Evolutionary conservation across 1,140 invertebrate species (phyloP), one percentile per base, ranked within the genome.

Genomic region (Cyrtorhinus lividipennis): DNA sequence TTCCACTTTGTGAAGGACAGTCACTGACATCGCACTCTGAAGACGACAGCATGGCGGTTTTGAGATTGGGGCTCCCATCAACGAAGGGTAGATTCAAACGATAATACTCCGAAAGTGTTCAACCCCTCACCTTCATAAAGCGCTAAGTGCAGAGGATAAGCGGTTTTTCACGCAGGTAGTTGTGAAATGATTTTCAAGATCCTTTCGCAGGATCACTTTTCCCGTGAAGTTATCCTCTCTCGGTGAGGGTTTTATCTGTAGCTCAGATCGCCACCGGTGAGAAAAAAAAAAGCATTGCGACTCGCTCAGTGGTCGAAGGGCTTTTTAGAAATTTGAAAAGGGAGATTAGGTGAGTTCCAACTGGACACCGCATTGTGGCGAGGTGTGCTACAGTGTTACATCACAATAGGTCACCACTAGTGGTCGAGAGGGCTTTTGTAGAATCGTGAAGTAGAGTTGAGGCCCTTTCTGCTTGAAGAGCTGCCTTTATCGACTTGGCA

Each of bases 161-260:
- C 48, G 48, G 20, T 12, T 53, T 53, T 53, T 53, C 48, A 53
- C 48, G 18, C 48, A 53, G 48, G 48, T 53, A 53, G 48, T 53
- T 53, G 48, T 22, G 48, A 53, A 22, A 22, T 22, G 48, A 53
- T 53, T 53, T 53, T 20, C 5, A 5, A 15, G 30, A 8, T 38
- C n/a, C n/a, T n/a, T 38, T 5, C 15, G 30, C 30, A 38, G 15
- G 30, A 15, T 38, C 30, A 38, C 30, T 38, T 38, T 38, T 38
- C 15, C 30, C 5, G n/a, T 8, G 15, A 15, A 8, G 30, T 38
- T 38, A 38, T 38, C 30, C 15, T 38, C 30, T 38, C 15, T 38
- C 15, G 30, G 30, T 5, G 30, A 38, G 30, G 30, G 30, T 38
- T 38, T 38, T 38, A 38, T 38, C 30, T 38, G 5, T 15, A 38